Evolutionary conservation across 2,888 invertebrate genomes (phyloP).

Genomic region (Rhaphigaster nebulosa): DNA sequence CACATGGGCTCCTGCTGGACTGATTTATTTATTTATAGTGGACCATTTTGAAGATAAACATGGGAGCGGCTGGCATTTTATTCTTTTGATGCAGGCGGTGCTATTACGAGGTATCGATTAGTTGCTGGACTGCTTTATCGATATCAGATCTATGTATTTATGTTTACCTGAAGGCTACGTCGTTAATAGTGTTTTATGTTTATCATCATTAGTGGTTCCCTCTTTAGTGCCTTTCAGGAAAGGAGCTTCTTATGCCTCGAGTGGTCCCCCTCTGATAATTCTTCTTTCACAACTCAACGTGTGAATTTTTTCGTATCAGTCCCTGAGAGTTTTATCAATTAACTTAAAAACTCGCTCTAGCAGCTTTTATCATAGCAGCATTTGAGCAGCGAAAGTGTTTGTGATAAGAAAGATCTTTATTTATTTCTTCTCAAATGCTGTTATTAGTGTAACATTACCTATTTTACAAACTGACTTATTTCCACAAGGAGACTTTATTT

Average conservation of each 20-base stretch:
- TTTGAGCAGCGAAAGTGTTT: too few relatives aligned
- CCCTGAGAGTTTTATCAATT: not conserved
- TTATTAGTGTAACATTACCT: too few relatives aligned
- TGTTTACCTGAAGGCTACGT: slow-evolving; percentile 14
- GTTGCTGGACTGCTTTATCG: not conserved
- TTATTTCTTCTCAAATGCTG: too few relatives aligned
- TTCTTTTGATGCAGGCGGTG: not conserved
- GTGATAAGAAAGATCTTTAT: too few relatives aligned
- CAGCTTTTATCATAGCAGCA: too few relatives aligned
- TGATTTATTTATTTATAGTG: slow-evolving; percentile 10
- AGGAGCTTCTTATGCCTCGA: not conserved
- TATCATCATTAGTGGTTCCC: not conserved
- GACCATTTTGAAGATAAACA: slow-evolving; percentile 5
- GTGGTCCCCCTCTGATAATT: not conserved
- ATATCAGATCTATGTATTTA: slow-evolving; percentile 24
- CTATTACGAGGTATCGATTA: slow-evolving; percentile 24
- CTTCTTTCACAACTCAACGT: not conserved
- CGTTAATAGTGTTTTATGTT: slow-evolving; percentile 35
- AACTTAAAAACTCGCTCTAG: not conserved
- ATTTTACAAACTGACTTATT: too few relatives aligned
- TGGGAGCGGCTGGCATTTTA: not conserved
- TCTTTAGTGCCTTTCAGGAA: not conserved
- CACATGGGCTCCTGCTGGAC: not conserved
- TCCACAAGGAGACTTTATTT: too few relatives aligned
- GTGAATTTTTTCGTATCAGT: not conserved